Evolutionary conservation across 2,888 invertebrate genomes (phyloP).

Genomic region (Rhamnusium bicolor): DNA sequence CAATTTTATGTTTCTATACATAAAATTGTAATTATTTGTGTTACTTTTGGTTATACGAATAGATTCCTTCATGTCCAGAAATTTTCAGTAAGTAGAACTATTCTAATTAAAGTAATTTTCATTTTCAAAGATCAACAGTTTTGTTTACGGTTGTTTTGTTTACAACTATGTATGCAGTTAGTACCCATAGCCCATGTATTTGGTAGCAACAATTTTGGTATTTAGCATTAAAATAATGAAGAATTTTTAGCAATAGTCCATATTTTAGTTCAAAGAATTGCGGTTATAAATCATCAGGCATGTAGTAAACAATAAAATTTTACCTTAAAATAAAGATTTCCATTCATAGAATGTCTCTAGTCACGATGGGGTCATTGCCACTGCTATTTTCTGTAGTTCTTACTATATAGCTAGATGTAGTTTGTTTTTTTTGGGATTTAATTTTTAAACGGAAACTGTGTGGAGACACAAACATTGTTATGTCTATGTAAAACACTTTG

Average conservation of each 20-base stretch:
- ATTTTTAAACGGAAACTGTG: background rate
- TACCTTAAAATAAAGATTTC: constrained; percentile 53
- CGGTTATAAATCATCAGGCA: constrained; percentile 20
- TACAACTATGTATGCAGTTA: background rate
- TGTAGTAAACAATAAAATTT: constrained; percentile 47
- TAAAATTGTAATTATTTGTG: constrained; percentile 30
- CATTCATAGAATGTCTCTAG: constrained; percentile 57
- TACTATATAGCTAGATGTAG: constrained; percentile 22
- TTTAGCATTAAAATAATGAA: no score
- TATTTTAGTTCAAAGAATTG: no score
- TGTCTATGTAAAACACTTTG: background rate
- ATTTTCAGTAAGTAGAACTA: constrained; percentile 49
- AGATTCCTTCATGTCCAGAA: constrained; percentile 52
- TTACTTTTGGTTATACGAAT: constrained; percentile 34
- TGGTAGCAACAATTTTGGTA: background rate
- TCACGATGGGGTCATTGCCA: constrained; percentile 56
- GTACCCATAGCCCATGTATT: no score
- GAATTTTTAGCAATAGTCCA: no score
- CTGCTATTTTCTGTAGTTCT: constrained; percentile 50
- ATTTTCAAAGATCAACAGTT: background rate
- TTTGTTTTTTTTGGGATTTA: constrained; percentile 18
- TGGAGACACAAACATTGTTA: background rate
- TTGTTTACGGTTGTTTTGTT: background rate
- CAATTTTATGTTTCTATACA: constrained; percentile 43
- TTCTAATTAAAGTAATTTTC: background rate